Base-by-base conservation (phyloP, 2,797 vertebrate species). In the Acomys russatus region DNA sequence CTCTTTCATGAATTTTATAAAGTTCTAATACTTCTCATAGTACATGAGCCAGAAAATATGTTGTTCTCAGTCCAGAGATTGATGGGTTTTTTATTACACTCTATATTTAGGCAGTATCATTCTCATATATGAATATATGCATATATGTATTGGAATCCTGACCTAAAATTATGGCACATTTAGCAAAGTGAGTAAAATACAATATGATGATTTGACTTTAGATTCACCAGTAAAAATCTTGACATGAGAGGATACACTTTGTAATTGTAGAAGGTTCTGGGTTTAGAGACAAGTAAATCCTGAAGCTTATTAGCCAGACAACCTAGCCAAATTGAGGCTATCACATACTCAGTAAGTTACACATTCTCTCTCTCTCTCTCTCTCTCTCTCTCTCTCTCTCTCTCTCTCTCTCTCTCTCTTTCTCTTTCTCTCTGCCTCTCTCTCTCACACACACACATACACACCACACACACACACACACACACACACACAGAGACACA, bases 1-100 rank as follows among this genome's bases (percentile, higher is more conserved):
- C 3, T 71, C 17, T 88, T 85, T 74, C 15, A 89, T 38, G 33
- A 59, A 80, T 90, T 54, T 96, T 92, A 49, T 68, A 70, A 22
- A 44, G 68, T 90, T 86, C 20, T 78, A 68, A 86, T 56, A 7
- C 15, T 80, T 28, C 4, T 63, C 35, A 79, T 74, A 86, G 22
- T n/a, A 77, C 56, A 1, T 73, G 18, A n/a, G 20, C 18, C 9
- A 56, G 33, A 90, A 77, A 82, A 70, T 68, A 3, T 25, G 8
- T 14, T 85, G 25, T 70, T 5, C 61, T 74, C 33, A 82, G 25
- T 76, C 51, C 63, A 90, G 22, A 80, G 18, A 86, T 54, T 59
- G 30, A 86, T 17, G 84, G 56, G 63, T 20, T 20, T 66, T 84
- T 79, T 9, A 10, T 10, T 54, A 4, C 25, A 66, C 10, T 63